Evolutionary conservation across 64 coral and sea anemone genomes (phyloP).

Genomic region (Hydrozoanthus tunicans): DNA sequence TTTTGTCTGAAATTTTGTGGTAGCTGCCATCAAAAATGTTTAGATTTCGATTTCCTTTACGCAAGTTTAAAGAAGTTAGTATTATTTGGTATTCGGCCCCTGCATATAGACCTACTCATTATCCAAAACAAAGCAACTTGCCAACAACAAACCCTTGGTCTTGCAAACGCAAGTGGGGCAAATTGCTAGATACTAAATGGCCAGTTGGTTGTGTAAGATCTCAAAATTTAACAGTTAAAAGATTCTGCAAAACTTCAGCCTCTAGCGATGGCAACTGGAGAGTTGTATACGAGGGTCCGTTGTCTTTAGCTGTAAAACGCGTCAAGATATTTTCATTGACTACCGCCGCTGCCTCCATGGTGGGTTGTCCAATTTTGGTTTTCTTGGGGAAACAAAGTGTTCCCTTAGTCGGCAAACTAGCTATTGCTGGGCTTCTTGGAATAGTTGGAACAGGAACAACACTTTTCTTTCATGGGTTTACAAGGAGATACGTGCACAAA

Average conservation of each 20-base stretch:
- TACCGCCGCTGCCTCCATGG: constrained; percentile 73
- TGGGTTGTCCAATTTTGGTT: constrained; percentile 78
- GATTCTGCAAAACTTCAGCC: constrained; percentile 14
- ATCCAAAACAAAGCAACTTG: background rate
- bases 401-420: constrained; percentile 72
- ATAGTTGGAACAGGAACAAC: constrained; percentile 83
- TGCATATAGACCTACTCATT: background rate
- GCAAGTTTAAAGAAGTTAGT: background rate
- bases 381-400: constrained; percentile 91
- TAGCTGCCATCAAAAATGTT: background rate
- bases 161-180: background rate
- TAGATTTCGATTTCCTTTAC: constrained; percentile 5
- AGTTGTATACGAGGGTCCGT: constrained; percentile 95
- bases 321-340: constrained; percentile 89
- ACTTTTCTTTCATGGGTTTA: constrained; percentile 78
- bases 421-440: constrained; percentile 77
- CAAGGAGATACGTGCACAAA: constrained; percentile 83
- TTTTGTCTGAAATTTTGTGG: background rate
- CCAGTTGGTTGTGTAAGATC: background rate
- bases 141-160: background rate
- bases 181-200: background rate
- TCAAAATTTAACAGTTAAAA: background rate
- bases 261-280: constrained; percentile 47
- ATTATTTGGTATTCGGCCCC: no score
- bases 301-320: constrained; percentile 86